These are phyloP conservation scores for Drosophila nigrodunni DNA, from an alignment of 1,140 invertebrate genomes.

Conservation along the genomic window DNA sequence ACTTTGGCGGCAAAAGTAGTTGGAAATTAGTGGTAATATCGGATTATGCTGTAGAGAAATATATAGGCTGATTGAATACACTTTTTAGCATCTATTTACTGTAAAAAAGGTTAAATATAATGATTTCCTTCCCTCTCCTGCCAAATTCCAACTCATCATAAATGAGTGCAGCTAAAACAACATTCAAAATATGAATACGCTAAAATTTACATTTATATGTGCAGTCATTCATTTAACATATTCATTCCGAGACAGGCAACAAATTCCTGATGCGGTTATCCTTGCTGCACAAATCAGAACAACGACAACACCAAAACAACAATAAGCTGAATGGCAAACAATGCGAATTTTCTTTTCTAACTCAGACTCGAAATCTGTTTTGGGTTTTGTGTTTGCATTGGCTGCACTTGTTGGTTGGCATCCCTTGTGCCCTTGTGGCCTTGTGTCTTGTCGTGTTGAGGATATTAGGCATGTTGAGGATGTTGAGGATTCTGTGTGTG, in stretches of 20 bases:
- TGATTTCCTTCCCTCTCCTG: neutral
- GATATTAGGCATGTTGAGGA: conserved; percentile 21
- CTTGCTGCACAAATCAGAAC: conserved; percentile 33
- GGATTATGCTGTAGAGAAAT: neutral
- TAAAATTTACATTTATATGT: conserved; percentile 38
- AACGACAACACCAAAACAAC: conserved; percentile 36
- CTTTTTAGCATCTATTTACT: too few relatives aligned
- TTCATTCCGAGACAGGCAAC: conserved; percentile 16
- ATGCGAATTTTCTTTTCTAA: conserved; percentile 20
- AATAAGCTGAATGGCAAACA: conserved; percentile 40
- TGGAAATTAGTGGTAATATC: neutral
- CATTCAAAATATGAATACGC: conserved; percentile 9
- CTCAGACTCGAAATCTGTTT: conserved; percentile 29
- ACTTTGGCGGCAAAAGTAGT: neutral
- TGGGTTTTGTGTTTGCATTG: conserved; percentile 6
- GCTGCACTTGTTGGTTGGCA: conserved; percentile 35
- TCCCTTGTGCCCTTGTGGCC: neutral
- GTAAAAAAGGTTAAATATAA: too few relatives aligned
- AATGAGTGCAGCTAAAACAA: conserved; percentile 27
- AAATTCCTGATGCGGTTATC: conserved; percentile 13
- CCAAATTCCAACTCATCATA: conserved; percentile 15
- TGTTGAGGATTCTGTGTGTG: conserved; percentile 15
- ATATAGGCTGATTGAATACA: neutral
- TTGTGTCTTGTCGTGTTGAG: conserved; percentile 2
- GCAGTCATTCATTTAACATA: conserved; percentile 30